Evolutionary conservation across 2,888 invertebrate genomes (phyloP).

Genomic region (Molanna angustata): DNA sequence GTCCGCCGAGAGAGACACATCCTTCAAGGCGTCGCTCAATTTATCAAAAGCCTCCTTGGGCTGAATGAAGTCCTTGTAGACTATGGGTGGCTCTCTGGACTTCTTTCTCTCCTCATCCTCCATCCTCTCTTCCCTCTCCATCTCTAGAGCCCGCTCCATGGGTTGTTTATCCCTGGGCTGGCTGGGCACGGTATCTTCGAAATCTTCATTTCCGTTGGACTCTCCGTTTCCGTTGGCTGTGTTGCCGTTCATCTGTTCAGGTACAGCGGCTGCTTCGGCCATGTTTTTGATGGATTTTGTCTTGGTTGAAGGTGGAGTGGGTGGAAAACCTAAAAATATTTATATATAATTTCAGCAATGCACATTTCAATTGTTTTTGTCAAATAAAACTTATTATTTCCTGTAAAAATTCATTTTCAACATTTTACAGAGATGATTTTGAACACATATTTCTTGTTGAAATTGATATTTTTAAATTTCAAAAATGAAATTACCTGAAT

Average conservation of each 20-base stretch:
- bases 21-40: conserved; percentile 63
- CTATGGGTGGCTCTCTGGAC: conserved; percentile 74
- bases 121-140: conserved; percentile 61
- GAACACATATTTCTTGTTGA: too few relatives aligned
- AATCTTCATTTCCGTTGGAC: conserved; percentile 39
- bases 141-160: conserved; percentile 54
- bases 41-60: conserved; percentile 71
- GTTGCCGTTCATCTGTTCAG: conserved; percentile 33
- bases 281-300: conserved; percentile 35
- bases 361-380: background rate
- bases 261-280: conserved; percentile 46
- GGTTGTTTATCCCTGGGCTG: conserved; percentile 44
- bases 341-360: background rate
- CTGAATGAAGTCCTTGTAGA: conserved; percentile 68
- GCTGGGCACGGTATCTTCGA: conserved; percentile 40
- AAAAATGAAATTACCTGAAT: conserved; percentile 30
- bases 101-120: conserved; percentile 70
- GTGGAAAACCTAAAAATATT: conserved; percentile 24
- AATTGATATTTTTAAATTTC: too few relatives aligned
- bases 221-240: conserved; percentile 8
- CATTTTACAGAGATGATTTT: too few relatives aligned
- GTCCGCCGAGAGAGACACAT: conserved; percentile 66
- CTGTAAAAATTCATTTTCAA: too few relatives aligned
- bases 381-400: too few relatives aligned
- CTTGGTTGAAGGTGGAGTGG: conserved; percentile 15